A percentile compares a stretch with the other conserved stretches of the same genome.
phyloP scores from a whole-genome alignment of 2,888 invertebrate genomes.

The Fissipunctia ypsillon region DNA sequence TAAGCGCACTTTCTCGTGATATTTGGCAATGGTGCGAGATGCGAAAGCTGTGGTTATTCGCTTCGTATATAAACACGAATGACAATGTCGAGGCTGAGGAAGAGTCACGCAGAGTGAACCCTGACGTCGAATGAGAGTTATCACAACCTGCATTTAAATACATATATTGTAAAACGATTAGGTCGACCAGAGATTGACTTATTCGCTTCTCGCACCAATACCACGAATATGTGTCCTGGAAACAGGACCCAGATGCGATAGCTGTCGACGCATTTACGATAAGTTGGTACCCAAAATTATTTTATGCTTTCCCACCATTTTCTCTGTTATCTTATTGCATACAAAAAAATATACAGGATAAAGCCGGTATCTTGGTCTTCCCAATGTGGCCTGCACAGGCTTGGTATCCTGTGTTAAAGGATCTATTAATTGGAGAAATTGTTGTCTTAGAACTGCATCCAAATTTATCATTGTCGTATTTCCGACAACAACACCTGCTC shows the following conservation, averaged over 20 bases:
- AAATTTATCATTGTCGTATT: neutral
- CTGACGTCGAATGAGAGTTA: conserved; percentile 18
- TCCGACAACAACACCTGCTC: neutral
- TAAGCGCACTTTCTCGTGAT: neutral
- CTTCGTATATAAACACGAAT: neutral
- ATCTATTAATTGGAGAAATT: neutral
- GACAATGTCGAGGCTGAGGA: neutral
- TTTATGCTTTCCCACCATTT: neutral
- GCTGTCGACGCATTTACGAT: conserved; percentile 37
- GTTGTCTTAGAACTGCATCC: neutral
- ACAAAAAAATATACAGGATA: neutral
- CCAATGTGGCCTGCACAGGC: neutral
- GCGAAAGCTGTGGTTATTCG: no score
- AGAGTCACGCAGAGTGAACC: conserved; percentile 1
- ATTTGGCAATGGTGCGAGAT: neutral
- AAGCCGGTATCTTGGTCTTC: neutral
- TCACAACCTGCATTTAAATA: neutral
- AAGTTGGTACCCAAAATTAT: conserved; percentile 2
- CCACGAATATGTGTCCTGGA: conserved; percentile 8
- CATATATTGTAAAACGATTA: neutral
- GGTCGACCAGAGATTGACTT: conserved; percentile 7
- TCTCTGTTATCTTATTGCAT: neutral
- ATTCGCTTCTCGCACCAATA: conserved; percentile 35
- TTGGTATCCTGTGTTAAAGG: neutral
- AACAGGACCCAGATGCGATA: conserved; percentile 36